Percentiles rank a stretch among this genome's conserved stretches.
phyloP scores from a whole-genome alignment of 2,888 invertebrate genomes.

The Alsophila aescularia region DNA sequence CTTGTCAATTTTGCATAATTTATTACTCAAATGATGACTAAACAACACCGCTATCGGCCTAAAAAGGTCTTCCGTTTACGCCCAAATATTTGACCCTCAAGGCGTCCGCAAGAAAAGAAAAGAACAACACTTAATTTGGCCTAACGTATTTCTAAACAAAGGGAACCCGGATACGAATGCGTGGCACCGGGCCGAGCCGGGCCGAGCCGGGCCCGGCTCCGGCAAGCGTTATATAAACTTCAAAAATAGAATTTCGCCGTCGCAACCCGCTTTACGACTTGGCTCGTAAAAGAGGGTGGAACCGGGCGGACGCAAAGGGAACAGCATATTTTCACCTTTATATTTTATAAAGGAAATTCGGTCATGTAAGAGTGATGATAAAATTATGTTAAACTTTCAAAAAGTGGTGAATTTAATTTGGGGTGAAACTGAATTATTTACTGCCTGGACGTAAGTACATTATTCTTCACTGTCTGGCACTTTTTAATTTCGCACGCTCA shows the following conservation, averaged over 20 bases:
- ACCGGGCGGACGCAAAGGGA: constrained; percentile 50
- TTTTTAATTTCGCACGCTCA: constrained; percentile 22
- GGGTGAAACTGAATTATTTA: constrained; percentile 20
- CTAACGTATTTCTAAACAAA: constrained; percentile 52
- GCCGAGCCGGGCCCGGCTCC: not conserved
- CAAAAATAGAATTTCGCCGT: constrained; percentile 71
- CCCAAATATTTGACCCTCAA: constrained; percentile 35
- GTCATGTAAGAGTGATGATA: constrained; percentile 52
- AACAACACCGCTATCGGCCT: constrained; percentile 44
- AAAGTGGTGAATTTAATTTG: constrained; percentile 27
- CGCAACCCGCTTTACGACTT: constrained; percentile 66
- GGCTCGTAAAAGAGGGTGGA: constrained; percentile 65
- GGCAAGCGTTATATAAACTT: constrained; percentile 67
- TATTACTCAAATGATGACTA: constrained; percentile 62
- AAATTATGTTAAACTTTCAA: constrained; percentile 33
- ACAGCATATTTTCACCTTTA: constrained; percentile 68
- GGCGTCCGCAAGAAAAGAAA: constrained; percentile 34
- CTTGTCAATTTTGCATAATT: constrained; percentile 59
- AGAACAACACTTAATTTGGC: constrained; percentile 41
- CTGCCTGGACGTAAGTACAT: constrained; percentile 11
- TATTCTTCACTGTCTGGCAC: constrained; percentile 16
- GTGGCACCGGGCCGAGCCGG: constrained; percentile 48
- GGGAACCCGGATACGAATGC: constrained; percentile 60
- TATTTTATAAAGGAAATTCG: constrained; percentile 59
- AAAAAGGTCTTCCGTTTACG: constrained; percentile 44